Evolutionary conservation across 1,140 invertebrate genomes (phyloP), one percentile per base, ranked within the genome.

Genomic region (Hylaeus volcanicus): DNA sequence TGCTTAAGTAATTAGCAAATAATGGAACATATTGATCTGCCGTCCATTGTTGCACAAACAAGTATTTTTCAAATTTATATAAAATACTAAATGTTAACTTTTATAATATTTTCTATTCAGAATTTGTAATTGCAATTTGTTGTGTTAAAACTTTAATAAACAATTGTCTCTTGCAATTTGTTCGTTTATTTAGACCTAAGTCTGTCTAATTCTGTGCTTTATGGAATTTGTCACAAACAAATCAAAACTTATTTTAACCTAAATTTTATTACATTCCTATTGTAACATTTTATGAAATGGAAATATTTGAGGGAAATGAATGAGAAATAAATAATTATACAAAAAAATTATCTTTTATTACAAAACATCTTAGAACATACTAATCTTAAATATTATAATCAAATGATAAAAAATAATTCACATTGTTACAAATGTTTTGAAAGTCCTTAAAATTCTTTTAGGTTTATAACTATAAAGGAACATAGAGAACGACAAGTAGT

Each of bases 1-100:
- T 64, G 15, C 39, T 43, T 14, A 48, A 48, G 2, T 12, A 53
- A 39, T 51, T 68, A 37, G 37, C 14, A 60, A 11, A 11, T 12
- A 26, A 60, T 3, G 9, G 53, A 39, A 71, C 9, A 60, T 66
- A 71, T 58, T 61, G n/a, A 65, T 69, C 45, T 69, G 71, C 69
- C 80, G 70, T 84, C 82, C 82, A 79, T 69, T 73, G 26, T 43
- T 75, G 4, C 41, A 60, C 11, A 80, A 45, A 48, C 1, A 39
- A 48, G 2, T 41, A 41, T n/a, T 15, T 43, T 60, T 77, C 48
- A 69, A 68, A 43, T 37, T 37, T 56, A 74, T 65, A 63, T 73
- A 26, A 48, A 15, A 55, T 64, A 37, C 2, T 45, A 37, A 43
- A n/a, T 8, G 5, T 60, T 61, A 45, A 9, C 69, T 70, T 78